Evolutionary conservation across 2,888 invertebrate species (phyloP), one percentile per base, ranked within the genome.

Genomic region (Nomada flava): DNA sequence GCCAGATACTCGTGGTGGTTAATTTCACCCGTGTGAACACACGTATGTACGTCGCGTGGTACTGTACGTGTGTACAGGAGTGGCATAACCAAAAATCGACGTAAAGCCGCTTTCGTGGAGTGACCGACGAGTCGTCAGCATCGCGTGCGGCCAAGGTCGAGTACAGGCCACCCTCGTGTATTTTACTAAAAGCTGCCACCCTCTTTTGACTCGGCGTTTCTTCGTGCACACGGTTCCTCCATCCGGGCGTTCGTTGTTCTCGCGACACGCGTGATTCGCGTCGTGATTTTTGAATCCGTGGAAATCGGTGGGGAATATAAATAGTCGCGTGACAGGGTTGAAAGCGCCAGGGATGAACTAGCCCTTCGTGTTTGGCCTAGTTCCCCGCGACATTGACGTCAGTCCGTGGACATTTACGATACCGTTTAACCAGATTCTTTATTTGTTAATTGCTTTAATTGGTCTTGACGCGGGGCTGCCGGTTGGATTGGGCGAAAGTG

Each of bases 141-240:
- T 92, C 92, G 92, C 92, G 93, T 92, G 93, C 90, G 91, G 91
- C 92, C 93, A 93, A 93, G 93, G 93, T 92, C 92, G 87, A 89
- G 80, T 82, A 83, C 69, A 88, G 36, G 67, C 85, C 80, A 85
- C 88, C 79, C 87, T 79, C 20, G 18, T 62, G 85, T 89, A 86
- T 86, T 90, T 83, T 79, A 78, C 79, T 82, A 67, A 53, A 62
- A 20, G 71, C 67, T 29, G 69, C 60, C 83, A 59, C 65, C 64
- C 52, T 18, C 52, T 62, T 64, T 68, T 13, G 18, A 75, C 73
- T 69, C 74, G 18, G 5, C 11, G 83, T 85, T 83, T 87, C 82
- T 79, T 73, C 76, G 80, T 77, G 76, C 18, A 59, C 57, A 36
- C 79, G 64, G 71, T 69, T 65, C 71, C 84, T 85, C 78, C 36